Evolutionary conservation across 2,113 vertebrate species (phyloP).

Genomic region (Pan troglodytes): DNA sequence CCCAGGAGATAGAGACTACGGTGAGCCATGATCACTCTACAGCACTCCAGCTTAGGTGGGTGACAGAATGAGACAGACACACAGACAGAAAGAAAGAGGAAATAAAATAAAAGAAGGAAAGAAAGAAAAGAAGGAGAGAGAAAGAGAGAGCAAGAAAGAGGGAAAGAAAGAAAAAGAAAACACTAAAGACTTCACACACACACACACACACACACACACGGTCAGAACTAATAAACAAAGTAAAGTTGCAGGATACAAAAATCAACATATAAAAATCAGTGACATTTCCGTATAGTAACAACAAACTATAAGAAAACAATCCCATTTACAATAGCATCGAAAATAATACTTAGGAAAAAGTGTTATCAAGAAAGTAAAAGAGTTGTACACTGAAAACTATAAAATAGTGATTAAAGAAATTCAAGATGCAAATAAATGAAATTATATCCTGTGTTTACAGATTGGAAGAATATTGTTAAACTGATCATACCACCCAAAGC

Average conservation of each 20-base stretch:
- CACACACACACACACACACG: too few relatives aligned
- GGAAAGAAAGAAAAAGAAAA: not conserved
- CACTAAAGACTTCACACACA: not conserved
- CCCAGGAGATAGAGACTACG: too few relatives aligned
- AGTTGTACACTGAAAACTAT: not conserved
- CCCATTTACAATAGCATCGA: not conserved
- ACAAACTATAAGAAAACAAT: not conserved
- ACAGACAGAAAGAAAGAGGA: too few relatives aligned
- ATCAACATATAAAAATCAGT: not conserved
- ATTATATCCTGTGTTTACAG: not conserved
- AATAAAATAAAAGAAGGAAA: too few relatives aligned
- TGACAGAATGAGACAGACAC: too few relatives aligned
- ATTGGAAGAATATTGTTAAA: not conserved
- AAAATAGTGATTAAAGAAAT: not conserved
- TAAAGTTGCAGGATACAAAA: not conserved
- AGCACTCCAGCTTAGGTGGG: too few relatives aligned
- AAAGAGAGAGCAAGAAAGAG: too few relatives aligned
- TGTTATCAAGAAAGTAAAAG: not conserved
- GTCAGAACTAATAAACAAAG: not conserved
- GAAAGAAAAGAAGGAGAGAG: too few relatives aligned
- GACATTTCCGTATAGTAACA: not conserved
- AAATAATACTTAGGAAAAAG: not conserved
- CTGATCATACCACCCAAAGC: not conserved
- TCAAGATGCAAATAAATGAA: not conserved
- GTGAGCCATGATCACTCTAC: too few relatives aligned